Conservation (phyloP, 2,888 invertebrate species). For the Crioceris asparagi region DNA sequence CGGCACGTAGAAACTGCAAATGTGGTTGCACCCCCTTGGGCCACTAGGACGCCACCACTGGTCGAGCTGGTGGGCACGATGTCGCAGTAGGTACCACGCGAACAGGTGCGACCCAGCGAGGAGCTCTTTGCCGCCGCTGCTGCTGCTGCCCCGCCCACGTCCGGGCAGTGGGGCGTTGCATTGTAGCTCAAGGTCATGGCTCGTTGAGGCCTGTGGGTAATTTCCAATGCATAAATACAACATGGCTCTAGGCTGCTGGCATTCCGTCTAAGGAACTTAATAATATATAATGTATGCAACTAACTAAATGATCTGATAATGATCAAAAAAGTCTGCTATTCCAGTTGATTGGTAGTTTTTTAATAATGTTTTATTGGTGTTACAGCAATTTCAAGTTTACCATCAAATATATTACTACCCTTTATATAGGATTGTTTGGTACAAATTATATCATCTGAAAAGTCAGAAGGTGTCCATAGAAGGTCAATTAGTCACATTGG, state of each 20-base stretch:
- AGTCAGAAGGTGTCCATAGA: too few species aligned
- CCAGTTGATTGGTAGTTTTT: background rate
- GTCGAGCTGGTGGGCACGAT: constrained; percentile 63
- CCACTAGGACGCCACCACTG: too few species aligned
- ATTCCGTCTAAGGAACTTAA: background rate
- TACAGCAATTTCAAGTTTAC: too few species aligned
- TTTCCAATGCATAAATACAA: too few species aligned
- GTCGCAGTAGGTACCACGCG: constrained; percentile 56
- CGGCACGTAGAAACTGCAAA: too few species aligned
- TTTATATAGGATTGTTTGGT: too few species aligned
- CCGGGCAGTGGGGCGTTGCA: constrained; percentile 28
- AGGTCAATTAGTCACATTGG: too few species aligned
- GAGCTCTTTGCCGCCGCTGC: constrained; percentile 12
- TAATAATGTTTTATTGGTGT: background rate
- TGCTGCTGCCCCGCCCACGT: too few species aligned
- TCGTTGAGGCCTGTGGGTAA: constrained; percentile 22
- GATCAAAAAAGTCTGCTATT: background rate
- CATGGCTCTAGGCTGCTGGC: too few species aligned
- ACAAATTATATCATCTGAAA: too few species aligned
- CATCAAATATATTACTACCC: too few species aligned
- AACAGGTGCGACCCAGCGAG: constrained; percentile 12
- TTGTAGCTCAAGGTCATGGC: constrained; percentile 32
- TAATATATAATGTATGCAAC: background rate
- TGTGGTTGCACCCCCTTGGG: too few species aligned
- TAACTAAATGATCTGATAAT: background rate